Evolutionary conservation across 2,113 vertebrate genomes (phyloP).

Genomic region (Sminthopsis crassicaudata): DNA sequence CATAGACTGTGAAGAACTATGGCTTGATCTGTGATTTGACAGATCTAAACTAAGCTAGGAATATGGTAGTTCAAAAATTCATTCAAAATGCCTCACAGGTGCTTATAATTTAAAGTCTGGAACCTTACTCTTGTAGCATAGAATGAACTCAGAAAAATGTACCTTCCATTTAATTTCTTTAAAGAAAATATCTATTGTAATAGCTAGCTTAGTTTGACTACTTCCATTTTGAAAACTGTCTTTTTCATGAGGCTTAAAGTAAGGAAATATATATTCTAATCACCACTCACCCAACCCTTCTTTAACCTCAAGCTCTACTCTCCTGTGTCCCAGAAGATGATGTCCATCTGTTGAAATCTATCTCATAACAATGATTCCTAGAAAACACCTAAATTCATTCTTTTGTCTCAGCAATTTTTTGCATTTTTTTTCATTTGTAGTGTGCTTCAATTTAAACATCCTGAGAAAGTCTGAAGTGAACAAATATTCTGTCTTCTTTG

Average conservation of each 20-base stretch:
- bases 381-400: not conserved
- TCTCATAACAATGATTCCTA: not conserved
- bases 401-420: not conserved
- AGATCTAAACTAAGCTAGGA: not conserved
- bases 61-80: not conserved
- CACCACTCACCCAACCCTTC: not conserved
- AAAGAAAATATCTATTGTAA: not conserved
- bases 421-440: not conserved
- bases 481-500: not conserved
- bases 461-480: not conserved
- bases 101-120: not conserved
- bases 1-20: not conserved
- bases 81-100: not conserved
- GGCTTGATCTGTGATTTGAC: not conserved
- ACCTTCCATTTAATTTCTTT: not conserved
- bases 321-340: not conserved
- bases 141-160: not conserved
- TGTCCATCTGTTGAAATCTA: not conserved
- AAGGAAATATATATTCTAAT: not conserved
- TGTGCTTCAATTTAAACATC: not conserved
- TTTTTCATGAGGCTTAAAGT: not conserved
- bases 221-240: not conserved
- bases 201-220: not conserved
- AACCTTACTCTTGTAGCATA: not conserved
- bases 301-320: not conserved